These are phyloP conservation scores for Bambusicola thoracicus DNA, from an alignment of 2,113 vertebrate species.

Conservation along the genomic window DNA sequence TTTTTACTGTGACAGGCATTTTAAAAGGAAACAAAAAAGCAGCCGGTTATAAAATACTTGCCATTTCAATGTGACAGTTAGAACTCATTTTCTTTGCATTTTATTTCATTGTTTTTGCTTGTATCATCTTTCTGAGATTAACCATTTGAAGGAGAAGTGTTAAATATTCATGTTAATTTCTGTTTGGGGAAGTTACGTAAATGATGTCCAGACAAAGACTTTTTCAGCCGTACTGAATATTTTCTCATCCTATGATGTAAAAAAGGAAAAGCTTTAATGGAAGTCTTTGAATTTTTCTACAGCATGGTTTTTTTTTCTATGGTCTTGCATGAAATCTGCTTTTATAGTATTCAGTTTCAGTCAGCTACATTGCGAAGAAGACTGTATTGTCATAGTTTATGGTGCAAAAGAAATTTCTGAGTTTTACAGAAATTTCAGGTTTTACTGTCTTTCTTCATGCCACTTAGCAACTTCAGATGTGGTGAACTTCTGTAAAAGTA, in stretches of 20 bases:
- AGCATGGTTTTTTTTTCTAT: not conserved
- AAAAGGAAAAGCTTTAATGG: not conserved
- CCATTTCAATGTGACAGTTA: not conserved
- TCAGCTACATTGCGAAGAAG: not conserved
- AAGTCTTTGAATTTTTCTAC: not conserved
- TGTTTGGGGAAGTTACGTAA: not conserved
- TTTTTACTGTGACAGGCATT: not conserved
- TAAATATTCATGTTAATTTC: not conserved
- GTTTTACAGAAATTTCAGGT: not conserved
- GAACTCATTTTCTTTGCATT: not conserved
- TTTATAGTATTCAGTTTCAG: not conserved
- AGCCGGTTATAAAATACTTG: not conserved
- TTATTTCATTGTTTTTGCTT: not conserved
- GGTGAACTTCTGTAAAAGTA: not conserved
- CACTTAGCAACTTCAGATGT: not conserved
- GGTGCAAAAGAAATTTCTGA: not conserved
- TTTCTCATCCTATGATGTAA: not conserved
- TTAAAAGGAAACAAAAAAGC: not conserved
- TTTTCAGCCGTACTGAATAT: not conserved
- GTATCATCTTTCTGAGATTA: not conserved
- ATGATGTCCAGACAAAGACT: not conserved
- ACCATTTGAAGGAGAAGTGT: not conserved
- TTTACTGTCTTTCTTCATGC: not conserved
- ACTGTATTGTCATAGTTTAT: not conserved
- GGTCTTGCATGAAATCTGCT: not conserved